Evolutionary conservation across 2,888 invertebrate species (phyloP).

Genomic region (Pterobdella sp.): DNA sequence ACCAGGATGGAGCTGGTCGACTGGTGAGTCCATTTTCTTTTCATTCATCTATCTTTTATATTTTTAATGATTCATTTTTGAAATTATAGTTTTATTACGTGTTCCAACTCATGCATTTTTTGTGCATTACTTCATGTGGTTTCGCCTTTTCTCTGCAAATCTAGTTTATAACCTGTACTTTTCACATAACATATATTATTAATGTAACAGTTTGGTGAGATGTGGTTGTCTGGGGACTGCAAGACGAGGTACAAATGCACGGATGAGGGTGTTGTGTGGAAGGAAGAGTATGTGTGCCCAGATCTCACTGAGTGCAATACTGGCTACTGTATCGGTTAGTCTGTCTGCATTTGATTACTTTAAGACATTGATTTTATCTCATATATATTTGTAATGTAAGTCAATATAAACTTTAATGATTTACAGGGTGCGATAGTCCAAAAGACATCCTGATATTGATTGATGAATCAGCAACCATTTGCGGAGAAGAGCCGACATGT

Average conservation of each 20-base stretch:
- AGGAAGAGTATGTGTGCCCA: background rate
- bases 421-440: constrained; percentile 10
- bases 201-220: background rate
- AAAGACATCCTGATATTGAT: constrained; percentile 6
- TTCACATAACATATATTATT: too few species aligned
- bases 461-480: constrained; percentile 9
- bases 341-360: background rate
- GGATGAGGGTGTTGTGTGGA: background rate
- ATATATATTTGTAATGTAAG: too few species aligned
- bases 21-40: background rate
- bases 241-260: background rate
- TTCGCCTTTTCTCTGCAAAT: too few species aligned
- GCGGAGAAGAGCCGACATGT: background rate
- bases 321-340: background rate
- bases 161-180: too few species aligned
- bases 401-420: too few species aligned
- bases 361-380: background rate
- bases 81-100: too few species aligned
- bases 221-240: background rate
- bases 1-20: background rate
- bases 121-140: too few species aligned
- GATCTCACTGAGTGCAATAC: background rate
- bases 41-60: too few species aligned
- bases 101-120: too few species aligned
- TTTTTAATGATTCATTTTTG: too few species aligned